phyloP scores from a whole-genome alignment of 2,888 invertebrate species.

The Yponomeuta cagnagella region DNA sequence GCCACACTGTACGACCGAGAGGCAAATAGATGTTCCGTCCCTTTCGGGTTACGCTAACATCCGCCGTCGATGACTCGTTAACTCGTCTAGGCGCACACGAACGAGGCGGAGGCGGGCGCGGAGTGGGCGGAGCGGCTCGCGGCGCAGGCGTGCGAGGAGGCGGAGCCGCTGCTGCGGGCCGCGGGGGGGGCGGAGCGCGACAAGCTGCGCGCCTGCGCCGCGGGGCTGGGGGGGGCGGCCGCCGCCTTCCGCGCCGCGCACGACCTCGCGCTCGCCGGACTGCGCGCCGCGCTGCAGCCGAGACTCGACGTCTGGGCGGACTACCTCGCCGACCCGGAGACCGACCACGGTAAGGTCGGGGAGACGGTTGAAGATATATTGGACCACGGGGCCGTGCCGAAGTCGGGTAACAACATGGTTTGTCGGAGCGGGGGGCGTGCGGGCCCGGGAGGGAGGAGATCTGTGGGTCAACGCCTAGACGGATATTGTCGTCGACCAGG shows the following conservation, averaged over 20 bases:
- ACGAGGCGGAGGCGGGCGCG: conserved; percentile 93
- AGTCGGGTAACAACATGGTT: no score
- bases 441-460: no score
- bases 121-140: conserved; percentile 93
- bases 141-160: conserved; percentile 82
- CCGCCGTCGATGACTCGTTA: no score
- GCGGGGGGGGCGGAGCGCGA: conserved; percentile 40
- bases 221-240: conserved; percentile 45
- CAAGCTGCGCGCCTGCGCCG: conserved; percentile 50
- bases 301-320: conserved; percentile 45
- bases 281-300: conserved; percentile 43
- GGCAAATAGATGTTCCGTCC: no score
- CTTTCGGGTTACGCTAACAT: no score
- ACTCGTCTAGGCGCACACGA: conserved; percentile 81
- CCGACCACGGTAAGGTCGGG: conserved; percentile 29
- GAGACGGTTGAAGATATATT: background rate
- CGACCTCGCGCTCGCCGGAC: conserved; percentile 38
- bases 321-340: conserved; percentile 35
- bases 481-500: no score
- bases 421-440: no score
- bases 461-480: no score
- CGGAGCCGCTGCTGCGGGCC: conserved; percentile 77
- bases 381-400: no score
- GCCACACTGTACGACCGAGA: no score
- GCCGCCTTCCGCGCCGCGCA: conserved; percentile 51